phyloP scores from a whole-genome alignment of 2,797 vertebrate species.

The Poeciliopsis paucimaculata region DNA sequence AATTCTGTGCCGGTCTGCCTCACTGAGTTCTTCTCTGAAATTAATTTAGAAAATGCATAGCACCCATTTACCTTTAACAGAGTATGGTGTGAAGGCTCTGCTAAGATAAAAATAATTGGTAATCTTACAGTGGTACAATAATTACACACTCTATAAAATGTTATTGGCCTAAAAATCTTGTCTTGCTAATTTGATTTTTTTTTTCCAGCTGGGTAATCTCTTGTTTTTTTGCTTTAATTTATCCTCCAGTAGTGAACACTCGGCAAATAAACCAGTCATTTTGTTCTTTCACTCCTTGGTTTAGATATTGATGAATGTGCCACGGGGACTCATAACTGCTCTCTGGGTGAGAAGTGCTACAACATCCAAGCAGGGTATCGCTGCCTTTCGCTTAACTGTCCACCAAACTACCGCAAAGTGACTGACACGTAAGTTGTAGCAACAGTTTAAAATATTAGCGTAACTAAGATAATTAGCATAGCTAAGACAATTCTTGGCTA shows the following conservation, averaged over 20 bases:
- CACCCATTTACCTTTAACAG: constrained; percentile 25
- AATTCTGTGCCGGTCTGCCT: background rate
- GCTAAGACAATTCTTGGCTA: background rate
- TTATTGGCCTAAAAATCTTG: constrained; percentile 50
- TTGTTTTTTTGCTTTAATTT: constrained; percentile 11
- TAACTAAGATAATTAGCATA: background rate
- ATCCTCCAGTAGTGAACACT: constrained; percentile 11
- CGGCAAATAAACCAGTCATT: constrained; percentile 21
- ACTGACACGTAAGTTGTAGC: constrained; percentile 87
- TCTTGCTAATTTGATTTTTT: constrained; percentile 44
- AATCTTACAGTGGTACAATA: constrained; percentile 40
- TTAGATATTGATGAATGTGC: constrained; percentile 94
- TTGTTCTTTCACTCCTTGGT: constrained; percentile 40
- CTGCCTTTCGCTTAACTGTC: constrained; percentile 90
- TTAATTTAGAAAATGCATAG: constrained; percentile 19
- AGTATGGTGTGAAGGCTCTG: constrained; percentile 30
- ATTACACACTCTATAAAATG: constrained; percentile 58
- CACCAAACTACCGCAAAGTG: constrained; percentile 90
- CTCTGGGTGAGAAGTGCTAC: constrained; percentile 89
- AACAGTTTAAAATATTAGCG: background rate
- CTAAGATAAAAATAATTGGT: constrained; percentile 58
- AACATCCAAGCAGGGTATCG: constrained; percentile 94
- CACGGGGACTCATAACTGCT: constrained; percentile 91
- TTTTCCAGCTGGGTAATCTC: constrained; percentile 20
- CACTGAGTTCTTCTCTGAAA: constrained; percentile 13